Conservation (phyloP, 2,888 invertebrate species). For the Myopa tessellatipennis region DNA sequence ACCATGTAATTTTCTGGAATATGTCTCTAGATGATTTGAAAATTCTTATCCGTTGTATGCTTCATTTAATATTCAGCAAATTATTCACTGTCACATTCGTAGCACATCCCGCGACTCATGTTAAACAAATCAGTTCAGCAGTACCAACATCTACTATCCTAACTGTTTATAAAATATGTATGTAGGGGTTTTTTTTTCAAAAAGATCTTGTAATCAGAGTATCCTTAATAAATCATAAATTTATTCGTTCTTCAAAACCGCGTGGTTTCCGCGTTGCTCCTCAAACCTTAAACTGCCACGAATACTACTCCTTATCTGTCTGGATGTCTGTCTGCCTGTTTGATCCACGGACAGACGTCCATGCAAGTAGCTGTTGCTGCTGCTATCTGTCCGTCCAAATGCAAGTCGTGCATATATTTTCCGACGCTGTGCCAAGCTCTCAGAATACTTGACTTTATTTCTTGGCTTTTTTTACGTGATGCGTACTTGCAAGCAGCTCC, state of each 20-base stretch:
- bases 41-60: background rate
- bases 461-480: constrained; percentile 16
- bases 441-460: constrained; percentile 31
- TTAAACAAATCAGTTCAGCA: constrained; percentile 48
- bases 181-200: background rate
- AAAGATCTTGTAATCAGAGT: constrained; percentile 65
- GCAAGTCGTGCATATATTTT: constrained; percentile 62
- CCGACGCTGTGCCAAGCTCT: constrained; percentile 16
- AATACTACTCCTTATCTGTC: constrained; percentile 3
- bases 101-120: constrained; percentile 46
- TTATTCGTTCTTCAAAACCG: constrained; percentile 54
- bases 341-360: background rate
- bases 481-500: constrained; percentile 9
- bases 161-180: constrained; percentile 27
- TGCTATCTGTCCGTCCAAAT: constrained; percentile 45
- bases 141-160: background rate
- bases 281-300: constrained; percentile 16
- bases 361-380: background rate
- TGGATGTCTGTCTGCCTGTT: constrained; percentile 35
- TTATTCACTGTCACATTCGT: constrained; percentile 53
- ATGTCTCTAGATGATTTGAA: too few species aligned
- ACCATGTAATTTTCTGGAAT: too few species aligned
- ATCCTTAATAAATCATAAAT: constrained; percentile 67
- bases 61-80: constrained; percentile 45
- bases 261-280: constrained; percentile 22